Conservation (phyloP, 2,113 vertebrate genomes). For the Rhinogobius similis region DNA sequence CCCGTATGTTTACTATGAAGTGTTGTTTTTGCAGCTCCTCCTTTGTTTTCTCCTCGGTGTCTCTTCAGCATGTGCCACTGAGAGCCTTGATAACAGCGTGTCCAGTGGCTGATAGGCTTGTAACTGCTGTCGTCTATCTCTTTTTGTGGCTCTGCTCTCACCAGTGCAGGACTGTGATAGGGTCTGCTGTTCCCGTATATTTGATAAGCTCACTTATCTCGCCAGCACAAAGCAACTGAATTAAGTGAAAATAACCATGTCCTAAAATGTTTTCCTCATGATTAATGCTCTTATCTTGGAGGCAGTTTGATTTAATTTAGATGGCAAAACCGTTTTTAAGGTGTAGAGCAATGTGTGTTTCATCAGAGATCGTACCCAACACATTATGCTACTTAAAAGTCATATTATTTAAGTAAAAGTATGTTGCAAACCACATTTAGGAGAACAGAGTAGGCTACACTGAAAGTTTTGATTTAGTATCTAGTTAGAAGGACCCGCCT, state of each 20-base stretch:
- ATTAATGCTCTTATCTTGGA: conserved; percentile 9
- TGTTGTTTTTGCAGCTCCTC: conserved; percentile 43
- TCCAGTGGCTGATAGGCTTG: conserved; percentile 42
- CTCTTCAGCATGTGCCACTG: conserved; percentile 39
- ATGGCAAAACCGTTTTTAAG: neutral
- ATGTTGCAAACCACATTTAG: neutral
- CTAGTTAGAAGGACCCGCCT: neutral
- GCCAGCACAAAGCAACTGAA: conserved; percentile 24
- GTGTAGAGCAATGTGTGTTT: neutral
- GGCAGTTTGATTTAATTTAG: conserved; percentile 8
- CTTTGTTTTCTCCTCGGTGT: conserved; percentile 15
- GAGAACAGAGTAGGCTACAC: neutral
- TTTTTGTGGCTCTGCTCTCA: conserved; percentile 31
- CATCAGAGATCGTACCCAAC: neutral
- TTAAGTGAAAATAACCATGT: conserved; percentile 17
- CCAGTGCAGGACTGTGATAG: conserved; percentile 35
- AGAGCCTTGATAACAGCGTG: conserved; percentile 41
- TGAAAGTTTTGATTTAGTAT: neutral
- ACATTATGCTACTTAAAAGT: no score
- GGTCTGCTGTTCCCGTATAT: conserved; percentile 24
- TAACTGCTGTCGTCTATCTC: conserved; percentile 35
- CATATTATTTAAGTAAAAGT: no score
- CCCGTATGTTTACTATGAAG: conserved; percentile 34
- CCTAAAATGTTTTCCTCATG: conserved; percentile 17
- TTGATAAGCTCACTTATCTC: conserved; percentile 39